Evolutionary conservation across 2,113 vertebrate species (phyloP), one percentile per base, ranked within the genome.

Genomic region (Asarcornis scutulata): DNA sequence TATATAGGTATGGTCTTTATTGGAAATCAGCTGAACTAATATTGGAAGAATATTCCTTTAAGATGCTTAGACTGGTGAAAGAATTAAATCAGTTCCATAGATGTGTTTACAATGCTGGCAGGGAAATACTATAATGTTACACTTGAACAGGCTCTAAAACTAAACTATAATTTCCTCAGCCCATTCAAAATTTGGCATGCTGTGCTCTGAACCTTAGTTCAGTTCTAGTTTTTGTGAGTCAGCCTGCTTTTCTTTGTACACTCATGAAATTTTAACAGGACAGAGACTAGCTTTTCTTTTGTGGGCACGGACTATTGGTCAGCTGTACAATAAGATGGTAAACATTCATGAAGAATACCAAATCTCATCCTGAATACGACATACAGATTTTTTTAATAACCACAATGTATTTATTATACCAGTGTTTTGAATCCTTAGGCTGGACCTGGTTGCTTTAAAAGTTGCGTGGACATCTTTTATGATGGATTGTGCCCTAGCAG

Each of bases 21-120:
- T 86, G 44, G 90, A 92, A 86, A 88, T 81, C 92, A 84, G 14
- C 22, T 85, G 85, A 87, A 55, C 60, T 91, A 84, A 78, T 58
- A 62, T 14, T 93, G 64, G 20, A 94, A 48, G 64, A 88, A 40
- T 88, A 93, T 71, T 90, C 46, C 42, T 88, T 75, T 59, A 75
- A 75, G 83, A 58, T 75, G 34, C n/a, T 55, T 76, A 64, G 38
- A 46, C 36, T 79, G 58, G 73, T 79, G 62, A 82, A 84, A 82
- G 62, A 86, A 73, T 82, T 53, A 76, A 71, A 88, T 12, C 26
- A n/a, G 17, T 55, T 86, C 64, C 29, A 26, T 62, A 53, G 62
- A 73, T 92, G 32, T 69, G 27, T 95, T 94, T 86, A 86, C 73
- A 93, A 20, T 58, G 78, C 77, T 91, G 66, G 25, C 73, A 76